Conservation (phyloP, 2,797 vertebrate species). For the Pempheris klunzingeri region DNA sequence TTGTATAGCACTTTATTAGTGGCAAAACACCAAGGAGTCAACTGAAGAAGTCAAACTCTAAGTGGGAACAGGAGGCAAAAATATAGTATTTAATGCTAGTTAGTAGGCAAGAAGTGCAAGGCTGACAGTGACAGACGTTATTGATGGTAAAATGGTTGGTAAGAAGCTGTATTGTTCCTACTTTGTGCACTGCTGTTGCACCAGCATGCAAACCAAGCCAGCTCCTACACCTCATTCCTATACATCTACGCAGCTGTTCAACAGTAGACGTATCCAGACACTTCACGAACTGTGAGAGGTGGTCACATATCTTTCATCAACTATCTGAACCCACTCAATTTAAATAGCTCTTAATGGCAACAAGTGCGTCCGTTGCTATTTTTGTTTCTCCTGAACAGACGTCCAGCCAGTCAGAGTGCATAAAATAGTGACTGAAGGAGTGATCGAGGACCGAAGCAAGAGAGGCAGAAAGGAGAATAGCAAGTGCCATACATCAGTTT, state of each 20-base stretch:
- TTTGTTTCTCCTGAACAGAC: slow-evolving; percentile 21
- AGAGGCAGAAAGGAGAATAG: slow-evolving; percentile 63
- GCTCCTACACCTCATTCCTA: too few relatives aligned
- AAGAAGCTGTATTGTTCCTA: too few relatives aligned
- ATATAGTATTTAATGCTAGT: background rate
- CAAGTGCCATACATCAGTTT: slow-evolving; percentile 81
- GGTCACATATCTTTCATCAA: background rate
- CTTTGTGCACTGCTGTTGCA: too few relatives aligned
- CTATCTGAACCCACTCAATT: slow-evolving; percentile 4
- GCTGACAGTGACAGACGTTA: too few relatives aligned
- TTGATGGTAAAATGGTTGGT: too few relatives aligned
- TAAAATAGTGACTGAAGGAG: slow-evolving; percentile 49
- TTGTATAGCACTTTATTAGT: background rate
- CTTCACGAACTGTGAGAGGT: background rate
- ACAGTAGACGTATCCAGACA: too few relatives aligned
- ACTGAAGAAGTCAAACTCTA: background rate
- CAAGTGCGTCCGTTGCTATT: background rate
- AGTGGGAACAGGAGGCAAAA: background rate
- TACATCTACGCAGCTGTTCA: too few relatives aligned
- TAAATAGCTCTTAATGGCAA: slow-evolving; percentile 13
- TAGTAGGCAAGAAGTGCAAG: too few relatives aligned
- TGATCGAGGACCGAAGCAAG: slow-evolving; percentile 32
- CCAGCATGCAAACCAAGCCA: too few relatives aligned
- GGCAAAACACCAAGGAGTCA: background rate
- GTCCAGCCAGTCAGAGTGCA: slow-evolving; percentile 38